These are phyloP conservation scores for Collichthys lucidus DNA, from an alignment of 2,113 vertebrate genomes.

Conservation along the genomic window DNA sequence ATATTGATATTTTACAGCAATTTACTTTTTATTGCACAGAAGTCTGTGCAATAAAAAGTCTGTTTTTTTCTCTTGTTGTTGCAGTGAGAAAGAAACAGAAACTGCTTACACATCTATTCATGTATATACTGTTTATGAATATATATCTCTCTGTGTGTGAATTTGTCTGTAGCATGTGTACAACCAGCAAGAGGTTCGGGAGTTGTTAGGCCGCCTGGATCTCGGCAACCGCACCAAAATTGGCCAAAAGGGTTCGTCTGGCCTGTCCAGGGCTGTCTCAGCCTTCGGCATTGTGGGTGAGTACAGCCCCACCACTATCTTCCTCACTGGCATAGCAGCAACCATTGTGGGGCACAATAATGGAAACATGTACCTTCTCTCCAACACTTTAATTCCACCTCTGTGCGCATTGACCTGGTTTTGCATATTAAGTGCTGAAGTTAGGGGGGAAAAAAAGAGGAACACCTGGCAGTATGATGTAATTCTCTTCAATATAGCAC, in stretches of 20 bases:
- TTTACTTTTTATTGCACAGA: neutral
- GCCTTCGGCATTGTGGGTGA: slow-evolving; percentile 96
- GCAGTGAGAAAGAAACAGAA: neutral
- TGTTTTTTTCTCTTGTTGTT: neutral
- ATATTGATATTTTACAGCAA: neutral
- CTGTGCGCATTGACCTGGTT: slow-evolving; percentile 40
- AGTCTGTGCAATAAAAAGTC: too few relatives aligned
- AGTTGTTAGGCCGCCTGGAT: slow-evolving; percentile 94
- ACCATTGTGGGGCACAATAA: slow-evolving; percentile 6
- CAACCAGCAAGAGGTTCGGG: slow-evolving; percentile 92
- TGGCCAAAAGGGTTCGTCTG: slow-evolving; percentile 93
- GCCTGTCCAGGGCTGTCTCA: slow-evolving; percentile 90
- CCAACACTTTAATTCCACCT: slow-evolving; percentile 3
- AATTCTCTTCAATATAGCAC: neutral
- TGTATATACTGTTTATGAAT: neutral
- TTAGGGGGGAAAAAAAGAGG: slow-evolving; percentile 18
- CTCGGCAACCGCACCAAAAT: slow-evolving; percentile 95
- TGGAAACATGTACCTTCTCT: neutral
- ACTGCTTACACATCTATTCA: neutral
- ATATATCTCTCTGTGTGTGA: neutral
- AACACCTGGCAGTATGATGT: slow-evolving; percentile 33
- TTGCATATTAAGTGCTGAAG: slow-evolving; percentile 1
- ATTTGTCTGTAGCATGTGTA: slow-evolving; percentile 90
- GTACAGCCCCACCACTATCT: slow-evolving; percentile 39
- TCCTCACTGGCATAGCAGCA: neutral